These are phyloP conservation scores for Cassiopea xamachana DNA, from an alignment of 30 jellyfish, hydroid and myxozoan genomes.

Conservation along the genomic window DNA sequence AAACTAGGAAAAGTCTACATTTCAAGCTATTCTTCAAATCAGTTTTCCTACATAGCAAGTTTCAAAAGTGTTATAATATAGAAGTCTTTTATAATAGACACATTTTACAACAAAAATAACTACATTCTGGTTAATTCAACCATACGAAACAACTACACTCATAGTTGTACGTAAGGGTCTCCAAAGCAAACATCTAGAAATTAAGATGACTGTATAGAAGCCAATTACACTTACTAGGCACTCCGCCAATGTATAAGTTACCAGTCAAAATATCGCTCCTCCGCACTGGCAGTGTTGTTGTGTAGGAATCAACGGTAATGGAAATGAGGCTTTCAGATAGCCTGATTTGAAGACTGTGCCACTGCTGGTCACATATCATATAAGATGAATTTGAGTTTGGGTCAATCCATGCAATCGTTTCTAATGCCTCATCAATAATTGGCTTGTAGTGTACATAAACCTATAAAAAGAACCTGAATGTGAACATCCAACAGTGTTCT, in stretches of 20 bases:
- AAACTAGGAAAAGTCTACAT: too few relatives aligned
- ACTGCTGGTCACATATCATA: conserved; percentile 85
- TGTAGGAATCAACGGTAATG: conserved; percentile 72
- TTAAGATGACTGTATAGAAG: not conserved
- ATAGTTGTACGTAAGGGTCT: too few relatives aligned
- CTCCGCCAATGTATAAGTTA: conserved; percentile 84
- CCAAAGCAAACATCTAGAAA: too few relatives aligned
- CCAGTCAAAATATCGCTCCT: conserved; percentile 73
- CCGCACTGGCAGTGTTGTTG: conserved; percentile 23
- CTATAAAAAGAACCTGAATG: conserved; percentile 27
- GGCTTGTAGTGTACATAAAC: conserved; percentile 86
- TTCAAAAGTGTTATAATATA: too few relatives aligned
- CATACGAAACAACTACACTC: too few relatives aligned
- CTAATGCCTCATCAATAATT: conserved; percentile 39
- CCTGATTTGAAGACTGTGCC: conserved; percentile 79
- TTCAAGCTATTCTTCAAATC: too few relatives aligned
- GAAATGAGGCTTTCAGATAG: conserved; percentile 62
- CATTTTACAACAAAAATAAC: too few relatives aligned
- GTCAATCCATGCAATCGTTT: conserved; percentile 79
- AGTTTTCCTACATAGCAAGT: too few relatives aligned
- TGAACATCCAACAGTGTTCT: not conserved
- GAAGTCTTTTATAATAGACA: too few relatives aligned
- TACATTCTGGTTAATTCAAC: too few relatives aligned
- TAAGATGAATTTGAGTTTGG: conserved; percentile 66
- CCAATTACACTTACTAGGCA: conserved; percentile 61